Evolutionary conservation across 1,140 invertebrate genomes (phyloP).

Genomic region (Lepidostoma basale): DNA sequence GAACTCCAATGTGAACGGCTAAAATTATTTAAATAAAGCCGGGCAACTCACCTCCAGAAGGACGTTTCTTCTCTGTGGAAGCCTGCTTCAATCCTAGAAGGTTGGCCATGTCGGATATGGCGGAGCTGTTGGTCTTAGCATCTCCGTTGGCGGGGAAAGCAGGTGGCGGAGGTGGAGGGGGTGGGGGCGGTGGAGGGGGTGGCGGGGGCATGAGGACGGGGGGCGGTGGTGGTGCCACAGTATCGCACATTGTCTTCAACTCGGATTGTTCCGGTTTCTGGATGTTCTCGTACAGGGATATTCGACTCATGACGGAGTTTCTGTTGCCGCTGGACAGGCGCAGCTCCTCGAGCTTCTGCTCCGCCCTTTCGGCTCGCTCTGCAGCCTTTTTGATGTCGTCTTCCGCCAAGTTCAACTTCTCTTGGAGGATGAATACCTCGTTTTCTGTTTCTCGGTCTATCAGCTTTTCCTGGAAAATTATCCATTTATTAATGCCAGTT

Average conservation of each 20-base stretch:
- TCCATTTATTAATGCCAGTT: neutral
- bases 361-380: conserved; percentile 67
- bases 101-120: conserved; percentile 65
- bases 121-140: conserved; percentile 49
- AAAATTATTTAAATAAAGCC: too few species aligned
- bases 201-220: conserved; percentile 55
- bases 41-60: conserved; percentile 48
- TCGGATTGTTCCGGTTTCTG: neutral
- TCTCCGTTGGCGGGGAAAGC: conserved; percentile 45
- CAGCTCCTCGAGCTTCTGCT: conserved; percentile 55
- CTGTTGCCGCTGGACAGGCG: conserved; percentile 39
- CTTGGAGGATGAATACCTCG: conserved; percentile 71
- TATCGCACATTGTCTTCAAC: neutral
- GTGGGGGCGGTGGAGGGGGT: conserved; percentile 51
- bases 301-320: conserved; percentile 49
- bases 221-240: conserved; percentile 49
- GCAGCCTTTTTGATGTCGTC: conserved; percentile 67
- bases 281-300: conserved; percentile 51
- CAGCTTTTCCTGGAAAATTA: conserved; percentile 68
- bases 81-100: conserved; percentile 62
- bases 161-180: conserved; percentile 45
- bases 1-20: too few species aligned
- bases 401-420: conserved; percentile 71
- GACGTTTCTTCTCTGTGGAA: conserved; percentile 52
- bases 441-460: conserved; percentile 70